phyloP scores from a whole-genome alignment of 2,888 invertebrate species.

The Melinopterus prodromus region DNA sequence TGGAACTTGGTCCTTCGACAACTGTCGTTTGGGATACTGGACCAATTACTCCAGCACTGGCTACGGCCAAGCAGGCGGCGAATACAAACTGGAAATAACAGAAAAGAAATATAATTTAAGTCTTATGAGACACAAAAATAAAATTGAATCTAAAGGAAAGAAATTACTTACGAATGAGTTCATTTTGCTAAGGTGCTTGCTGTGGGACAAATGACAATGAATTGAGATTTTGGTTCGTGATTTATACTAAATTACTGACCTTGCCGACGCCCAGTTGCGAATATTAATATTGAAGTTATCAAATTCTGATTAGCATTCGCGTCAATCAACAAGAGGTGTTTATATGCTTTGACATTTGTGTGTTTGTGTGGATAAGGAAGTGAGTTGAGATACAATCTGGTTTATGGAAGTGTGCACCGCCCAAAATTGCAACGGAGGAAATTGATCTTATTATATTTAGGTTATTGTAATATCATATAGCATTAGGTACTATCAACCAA shows the following conservation, averaged over 20 bases:
- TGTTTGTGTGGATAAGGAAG: background rate
- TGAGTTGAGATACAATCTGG: background rate
- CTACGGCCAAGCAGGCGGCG: conserved; percentile 38
- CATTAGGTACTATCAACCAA: too few species aligned
- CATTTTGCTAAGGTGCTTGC: conserved; percentile 30
- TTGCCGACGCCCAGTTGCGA: conserved; percentile 25
- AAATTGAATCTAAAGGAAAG: background rate
- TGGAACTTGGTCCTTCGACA: conserved; percentile 41
- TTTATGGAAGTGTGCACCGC: background rate
- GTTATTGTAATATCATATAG: too few species aligned
- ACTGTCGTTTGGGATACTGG: conserved; percentile 36
- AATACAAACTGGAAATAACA: conserved; percentile 27
- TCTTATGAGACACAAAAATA: too few species aligned
- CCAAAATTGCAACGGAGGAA: background rate
- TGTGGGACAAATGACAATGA: conserved; percentile 33
- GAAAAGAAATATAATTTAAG: too few species aligned
- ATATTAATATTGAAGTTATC: background rate
- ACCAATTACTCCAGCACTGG: conserved; percentile 37
- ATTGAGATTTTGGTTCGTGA: conserved; percentile 16
- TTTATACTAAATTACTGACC: conserved; percentile 35
- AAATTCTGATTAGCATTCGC: background rate
- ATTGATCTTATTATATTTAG: background rate
- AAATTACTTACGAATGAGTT: conserved; percentile 33
- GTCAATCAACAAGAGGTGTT: background rate
- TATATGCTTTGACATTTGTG: background rate